A percentile compares a stretch with the other conserved stretches of the same genome.
Conservation (phyloP, 2,888 invertebrate genomes). For the Diarsia dahlii region DNA sequence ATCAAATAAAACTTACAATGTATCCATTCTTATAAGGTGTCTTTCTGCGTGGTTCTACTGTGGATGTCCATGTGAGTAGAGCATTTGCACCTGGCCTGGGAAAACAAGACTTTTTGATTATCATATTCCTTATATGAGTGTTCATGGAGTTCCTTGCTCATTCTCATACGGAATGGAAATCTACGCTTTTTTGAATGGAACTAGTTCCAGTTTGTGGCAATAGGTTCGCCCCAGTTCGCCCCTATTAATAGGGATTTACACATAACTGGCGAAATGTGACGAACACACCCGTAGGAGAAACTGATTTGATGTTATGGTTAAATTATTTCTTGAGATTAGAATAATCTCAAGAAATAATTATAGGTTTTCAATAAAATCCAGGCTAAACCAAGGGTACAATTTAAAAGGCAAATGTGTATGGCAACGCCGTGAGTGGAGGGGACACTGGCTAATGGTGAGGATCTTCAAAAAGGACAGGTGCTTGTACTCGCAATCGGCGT, state of each 20-base stretch:
- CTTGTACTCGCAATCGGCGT: too few species aligned
- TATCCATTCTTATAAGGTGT: conserved; percentile 42
- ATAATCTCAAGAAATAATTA: too few species aligned
- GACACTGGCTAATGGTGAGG: too few species aligned
- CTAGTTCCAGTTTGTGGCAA: neutral
- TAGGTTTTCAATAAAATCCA: too few species aligned
- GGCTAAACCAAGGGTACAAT: too few species aligned
- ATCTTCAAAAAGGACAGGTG: too few species aligned
- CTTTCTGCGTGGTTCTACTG: neutral
- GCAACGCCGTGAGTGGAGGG: too few species aligned
- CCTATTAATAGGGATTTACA: too few species aligned
- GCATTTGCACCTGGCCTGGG: conserved; percentile 81
- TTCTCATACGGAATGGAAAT: neutral
- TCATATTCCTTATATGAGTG: neutral
- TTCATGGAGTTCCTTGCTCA: neutral
- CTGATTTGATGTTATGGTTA: too few species aligned
- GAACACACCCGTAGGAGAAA: neutral
- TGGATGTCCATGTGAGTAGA: conserved; percentile 63
- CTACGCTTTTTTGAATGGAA: neutral
- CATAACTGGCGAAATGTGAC: neutral
- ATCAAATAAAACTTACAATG: conserved; percentile 61
- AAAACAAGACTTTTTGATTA: conserved; percentile 17
- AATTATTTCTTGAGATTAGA: too few species aligned
- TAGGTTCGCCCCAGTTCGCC: neutral
- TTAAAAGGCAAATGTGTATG: too few species aligned